Base-by-base conservation (phyloP, 2,888 invertebrate species). In the Tanytarsus gracilentus region DNA sequence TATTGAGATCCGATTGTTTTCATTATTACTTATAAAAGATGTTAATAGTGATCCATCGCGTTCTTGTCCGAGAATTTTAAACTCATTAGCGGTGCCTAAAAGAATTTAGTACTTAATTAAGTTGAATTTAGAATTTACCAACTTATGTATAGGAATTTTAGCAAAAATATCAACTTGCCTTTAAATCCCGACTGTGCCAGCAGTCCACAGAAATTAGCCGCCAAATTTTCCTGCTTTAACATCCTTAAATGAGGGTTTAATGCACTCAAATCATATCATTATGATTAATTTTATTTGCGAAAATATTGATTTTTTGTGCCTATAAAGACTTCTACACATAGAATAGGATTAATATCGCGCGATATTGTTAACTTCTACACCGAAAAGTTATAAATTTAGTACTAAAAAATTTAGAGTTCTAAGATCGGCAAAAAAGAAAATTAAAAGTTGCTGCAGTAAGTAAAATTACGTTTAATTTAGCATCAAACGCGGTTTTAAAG, bases 41-140 rank as follows among this genome's bases (percentile, higher is more conserved):
- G 88, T 77, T 26, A 89, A 70, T 67, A 88, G 76, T 0, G 81
- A 80, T 2, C 86, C 86, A 70, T 88, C 84, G 70, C 84, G 84
- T 69, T 90, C 89, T 71, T 89, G 88, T 0, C 89, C 88, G 64
- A 90, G 72, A 61, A 89, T 76, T 62, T 87, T 82, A 87, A 88
- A 88, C 76, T 88, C 86, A 64, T 82, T 79, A 1, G 85, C 83
- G 69, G 79, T 79, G 64, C 78, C 83, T 83, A 71, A 33, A 74
- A 65, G 62, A 52, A n/a, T n/a, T n/a, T n/a, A n/a, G n/a, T n/a
- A n/a, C n/a, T n/a, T 72, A 61, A 9, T 61, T 40, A 16, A 16
- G 51, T 27, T 49, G 16, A 50, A 27, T 7, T 26, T 33, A n/a
- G 55, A 60, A 48, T 23, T 59, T 26, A 48, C 3, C 14, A 33